These are phyloP conservation scores for Pogonognathellus flavescens DNA, from an alignment of 1,140 invertebrate genomes.

Conservation along the genomic window DNA sequence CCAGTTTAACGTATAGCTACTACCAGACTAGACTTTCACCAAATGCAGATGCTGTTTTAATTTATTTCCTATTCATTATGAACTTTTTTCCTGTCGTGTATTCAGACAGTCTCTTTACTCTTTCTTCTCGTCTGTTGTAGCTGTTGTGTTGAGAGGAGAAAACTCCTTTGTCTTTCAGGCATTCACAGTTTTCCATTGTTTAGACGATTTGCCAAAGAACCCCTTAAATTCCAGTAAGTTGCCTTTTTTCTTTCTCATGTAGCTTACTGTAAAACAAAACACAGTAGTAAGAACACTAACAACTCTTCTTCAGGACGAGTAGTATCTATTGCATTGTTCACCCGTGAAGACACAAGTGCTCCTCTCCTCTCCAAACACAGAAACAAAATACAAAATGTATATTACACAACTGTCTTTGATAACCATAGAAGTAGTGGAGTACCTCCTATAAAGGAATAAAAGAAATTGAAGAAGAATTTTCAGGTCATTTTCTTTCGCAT, in stretches of 20 bases:
- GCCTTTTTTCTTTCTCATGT: not conserved
- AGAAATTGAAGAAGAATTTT: conserved; percentile 45
- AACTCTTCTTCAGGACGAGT: not conserved
- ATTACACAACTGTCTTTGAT: not conserved
- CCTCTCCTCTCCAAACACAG: not conserved
- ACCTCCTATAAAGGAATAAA: not conserved
- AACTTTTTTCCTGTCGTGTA: conserved; percentile 29
- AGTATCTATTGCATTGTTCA: not conserved
- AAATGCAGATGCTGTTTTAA: conserved; percentile 45
- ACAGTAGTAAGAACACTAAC: not conserved
- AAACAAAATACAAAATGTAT: not conserved
- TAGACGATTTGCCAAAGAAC: conserved; percentile 40
- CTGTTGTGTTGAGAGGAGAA: conserved; percentile 8
- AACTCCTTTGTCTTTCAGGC: conserved; percentile 40
- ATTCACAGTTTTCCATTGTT: conserved; percentile 36
- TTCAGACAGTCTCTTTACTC: conserved; percentile 9
- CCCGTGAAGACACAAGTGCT: not conserved
- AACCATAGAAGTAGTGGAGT: conserved; percentile 4
- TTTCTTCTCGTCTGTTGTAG: not conserved
- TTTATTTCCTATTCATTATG: conserved; percentile 49
- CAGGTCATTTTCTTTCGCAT: conserved; percentile 43
- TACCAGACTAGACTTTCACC: not conserved
- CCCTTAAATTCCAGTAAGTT: conserved; percentile 27
- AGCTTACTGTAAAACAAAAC: conserved; percentile 24
- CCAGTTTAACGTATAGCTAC: not conserved